phyloP scores from a whole-genome alignment of 2,888 invertebrate species.

The Thymelicus lineola region DNA sequence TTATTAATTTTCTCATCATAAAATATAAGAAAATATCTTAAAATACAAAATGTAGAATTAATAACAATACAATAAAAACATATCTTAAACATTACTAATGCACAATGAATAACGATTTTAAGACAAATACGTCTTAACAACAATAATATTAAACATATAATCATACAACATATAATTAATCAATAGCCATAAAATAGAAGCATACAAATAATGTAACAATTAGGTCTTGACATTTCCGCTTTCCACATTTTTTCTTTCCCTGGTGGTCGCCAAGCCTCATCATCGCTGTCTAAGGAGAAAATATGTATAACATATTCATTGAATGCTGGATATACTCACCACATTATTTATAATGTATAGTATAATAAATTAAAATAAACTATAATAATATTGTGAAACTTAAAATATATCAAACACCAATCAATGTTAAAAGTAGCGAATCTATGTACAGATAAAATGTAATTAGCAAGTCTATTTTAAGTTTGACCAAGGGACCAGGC shows the following conservation, averaged over 20 bases:
- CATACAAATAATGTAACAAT: not conserved
- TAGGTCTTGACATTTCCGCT: not conserved
- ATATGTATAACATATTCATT: constrained; percentile 11
- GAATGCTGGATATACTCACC: constrained; percentile 24
- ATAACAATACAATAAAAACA: no score
- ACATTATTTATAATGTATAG: not conserved
- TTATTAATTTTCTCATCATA: not conserved
- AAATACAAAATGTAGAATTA: not conserved
- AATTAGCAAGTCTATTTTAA: constrained; percentile 15
- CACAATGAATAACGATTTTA: not conserved
- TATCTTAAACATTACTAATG: not conserved
- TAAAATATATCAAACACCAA: constrained; percentile 5
- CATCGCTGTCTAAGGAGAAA: constrained; percentile 13
- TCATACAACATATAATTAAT: not conserved
- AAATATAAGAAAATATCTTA: not conserved
- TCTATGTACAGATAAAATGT: not conserved
- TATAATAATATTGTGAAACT: constrained; percentile 26
- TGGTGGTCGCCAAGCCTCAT: not conserved
- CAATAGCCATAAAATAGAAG: not conserved
- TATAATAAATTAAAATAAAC: not conserved
- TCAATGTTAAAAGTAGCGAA: not conserved
- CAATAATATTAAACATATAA: no score
- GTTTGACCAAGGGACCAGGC: constrained; percentile 14
- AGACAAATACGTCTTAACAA: no score
- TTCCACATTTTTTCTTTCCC: not conserved